Evolutionary conservation across 2,888 invertebrate genomes (phyloP).

Genomic region (Uloborus plumipes): DNA sequence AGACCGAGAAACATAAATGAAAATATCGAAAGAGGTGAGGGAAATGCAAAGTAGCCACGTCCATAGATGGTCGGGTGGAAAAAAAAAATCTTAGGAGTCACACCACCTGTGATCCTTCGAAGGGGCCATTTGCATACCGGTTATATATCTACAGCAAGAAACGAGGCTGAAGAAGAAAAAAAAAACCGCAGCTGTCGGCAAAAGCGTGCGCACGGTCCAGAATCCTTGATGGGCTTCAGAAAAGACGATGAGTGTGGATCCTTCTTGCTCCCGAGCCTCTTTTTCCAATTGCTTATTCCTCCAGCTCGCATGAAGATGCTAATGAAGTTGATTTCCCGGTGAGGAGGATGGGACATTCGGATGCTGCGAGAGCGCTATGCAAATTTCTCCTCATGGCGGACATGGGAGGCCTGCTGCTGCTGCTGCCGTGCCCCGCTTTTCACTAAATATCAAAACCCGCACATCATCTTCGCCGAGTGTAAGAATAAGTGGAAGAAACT

Average conservation of each 20-base stretch:
- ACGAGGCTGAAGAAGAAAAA: not conserved
- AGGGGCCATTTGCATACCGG: constrained; percentile 47
- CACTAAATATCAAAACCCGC: constrained; percentile 56
- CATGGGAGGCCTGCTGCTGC: not conserved
- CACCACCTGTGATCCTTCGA: constrained; percentile 48
- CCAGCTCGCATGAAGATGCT: constrained; percentile 60
- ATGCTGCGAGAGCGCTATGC: constrained; percentile 20
- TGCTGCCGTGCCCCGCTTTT: constrained; percentile 37
- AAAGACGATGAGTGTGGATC: constrained; percentile 16
- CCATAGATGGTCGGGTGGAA: constrained; percentile 22
- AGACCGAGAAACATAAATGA: constrained; percentile 47
- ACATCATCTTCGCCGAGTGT: constrained; percentile 23
- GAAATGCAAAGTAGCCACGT: constrained; percentile 47
- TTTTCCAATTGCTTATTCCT: constrained; percentile 62
- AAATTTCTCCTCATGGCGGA: constrained; percentile 11
- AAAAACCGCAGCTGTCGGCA: constrained; percentile 42
- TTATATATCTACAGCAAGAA: constrained; percentile 28
- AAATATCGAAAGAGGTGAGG: constrained; percentile 45
- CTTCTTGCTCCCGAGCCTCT: constrained; percentile 24
- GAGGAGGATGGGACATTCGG: constrained; percentile 19
- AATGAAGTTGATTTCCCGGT: constrained; percentile 57
- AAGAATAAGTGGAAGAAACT: constrained; percentile 53
- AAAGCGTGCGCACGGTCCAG: constrained; percentile 55
- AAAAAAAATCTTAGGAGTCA: constrained; percentile 19
- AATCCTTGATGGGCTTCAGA: constrained; percentile 52